Percentiles rank a stretch among this genome's conserved stretches.
phyloP scores from a whole-genome alignment of 2,888 invertebrate species.

The Zelleria hepariella region DNA sequence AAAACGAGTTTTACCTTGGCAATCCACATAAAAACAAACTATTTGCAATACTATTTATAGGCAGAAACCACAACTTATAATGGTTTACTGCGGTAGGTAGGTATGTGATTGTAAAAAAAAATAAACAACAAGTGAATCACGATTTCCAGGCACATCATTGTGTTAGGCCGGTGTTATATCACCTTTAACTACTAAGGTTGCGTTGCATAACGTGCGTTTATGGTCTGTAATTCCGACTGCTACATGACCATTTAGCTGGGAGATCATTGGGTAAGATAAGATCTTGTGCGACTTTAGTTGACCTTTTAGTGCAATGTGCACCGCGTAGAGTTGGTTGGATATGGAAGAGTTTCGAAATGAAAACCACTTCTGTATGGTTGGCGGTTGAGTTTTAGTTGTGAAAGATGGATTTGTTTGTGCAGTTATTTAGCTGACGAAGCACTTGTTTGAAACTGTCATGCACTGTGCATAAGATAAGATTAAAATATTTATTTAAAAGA shows the following conservation, averaged over 20 bases:
- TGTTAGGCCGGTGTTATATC: background rate
- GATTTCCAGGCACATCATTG: background rate
- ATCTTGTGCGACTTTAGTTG: background rate
- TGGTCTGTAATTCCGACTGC: background rate
- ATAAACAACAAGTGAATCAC: background rate
- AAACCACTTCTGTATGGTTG: background rate
- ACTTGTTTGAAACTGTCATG: background rate
- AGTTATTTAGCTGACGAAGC: background rate
- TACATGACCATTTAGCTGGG: background rate
- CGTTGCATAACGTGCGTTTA: background rate
- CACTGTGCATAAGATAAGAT: no score
- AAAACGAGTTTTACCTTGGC: no score
- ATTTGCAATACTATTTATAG: background rate
- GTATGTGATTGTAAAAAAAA: background rate
- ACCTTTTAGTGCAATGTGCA: background rate
- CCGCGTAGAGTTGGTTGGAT: background rate
- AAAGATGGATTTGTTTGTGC: background rate
- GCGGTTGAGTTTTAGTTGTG: background rate
- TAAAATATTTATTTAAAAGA: background rate
- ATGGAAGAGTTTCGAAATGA: background rate
- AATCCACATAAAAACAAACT: background rate
- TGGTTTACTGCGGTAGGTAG: background rate
- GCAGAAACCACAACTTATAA: background rate
- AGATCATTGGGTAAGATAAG: background rate
- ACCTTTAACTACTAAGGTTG: background rate